Conservation (phyloP, 2,113 vertebrate species). For the Mastomys natalensis region DNA sequence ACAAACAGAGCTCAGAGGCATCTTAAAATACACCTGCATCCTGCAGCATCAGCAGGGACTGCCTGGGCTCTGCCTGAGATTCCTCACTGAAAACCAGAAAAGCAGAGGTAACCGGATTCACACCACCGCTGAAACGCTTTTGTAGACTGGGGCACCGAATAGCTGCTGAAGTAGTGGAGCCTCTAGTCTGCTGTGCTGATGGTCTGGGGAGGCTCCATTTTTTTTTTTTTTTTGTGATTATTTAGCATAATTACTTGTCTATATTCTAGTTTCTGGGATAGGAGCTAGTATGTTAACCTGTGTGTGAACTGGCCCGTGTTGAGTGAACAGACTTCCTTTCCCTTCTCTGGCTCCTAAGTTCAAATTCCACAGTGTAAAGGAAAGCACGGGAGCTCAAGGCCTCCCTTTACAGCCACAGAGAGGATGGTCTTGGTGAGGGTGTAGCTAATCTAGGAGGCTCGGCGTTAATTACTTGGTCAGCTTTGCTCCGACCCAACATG, state of each 20-base stretch:
- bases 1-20: constrained; percentile 52
- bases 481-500: background rate
- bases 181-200: background rate
- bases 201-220: background rate
- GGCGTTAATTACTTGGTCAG: constrained; percentile 22
- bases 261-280: background rate
- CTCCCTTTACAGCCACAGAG: background rate
- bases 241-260: background rate
- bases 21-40: constrained; percentile 50
- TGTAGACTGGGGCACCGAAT: background rate
- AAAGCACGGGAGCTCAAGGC: background rate
- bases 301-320: background rate
- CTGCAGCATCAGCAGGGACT: constrained; percentile 44
- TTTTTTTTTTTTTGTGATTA: too few species aligned
- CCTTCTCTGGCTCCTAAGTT: background rate
- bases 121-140: rapidly evolving
- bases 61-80: too few species aligned
- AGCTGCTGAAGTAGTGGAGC: background rate
- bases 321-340: background rate
- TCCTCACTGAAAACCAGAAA: background rate
- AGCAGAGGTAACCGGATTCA: background rate
- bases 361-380: background rate
- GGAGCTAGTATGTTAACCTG: background rate
- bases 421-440: background rate
- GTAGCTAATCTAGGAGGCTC: background rate